A percentile compares a stretch with the other conserved stretches of the same genome.
These are phyloP conservation scores for Sebastes glaucus DNA, from an alignment of 2,797 vertebrate genomes.

Conservation along the genomic window DNA sequence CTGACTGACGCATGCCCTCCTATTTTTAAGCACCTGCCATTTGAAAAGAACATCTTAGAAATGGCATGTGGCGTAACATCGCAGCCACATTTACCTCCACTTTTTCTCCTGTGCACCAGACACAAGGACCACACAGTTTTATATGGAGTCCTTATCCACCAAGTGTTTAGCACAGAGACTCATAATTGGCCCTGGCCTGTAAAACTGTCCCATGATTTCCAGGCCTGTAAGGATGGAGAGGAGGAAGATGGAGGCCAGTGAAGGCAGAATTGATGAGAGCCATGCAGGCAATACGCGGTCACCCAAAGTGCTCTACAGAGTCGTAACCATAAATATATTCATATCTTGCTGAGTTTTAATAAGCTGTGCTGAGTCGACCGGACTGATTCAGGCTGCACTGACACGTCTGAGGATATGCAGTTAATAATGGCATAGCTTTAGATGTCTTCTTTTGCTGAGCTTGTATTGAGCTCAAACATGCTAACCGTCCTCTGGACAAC, in stretches of 20 bases:
- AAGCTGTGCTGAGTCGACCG: constrained; percentile 42
- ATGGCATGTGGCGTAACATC: constrained; percentile 1
- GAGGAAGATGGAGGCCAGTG: constrained; percentile 41
- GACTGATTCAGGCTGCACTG: constrained; percentile 33
- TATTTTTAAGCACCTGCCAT: constrained; percentile 32
- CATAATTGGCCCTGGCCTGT: constrained; percentile 46
- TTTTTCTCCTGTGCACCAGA: neutral
- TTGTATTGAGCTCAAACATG: neutral
- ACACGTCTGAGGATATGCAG: neutral
- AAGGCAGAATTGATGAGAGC: constrained; percentile 53
- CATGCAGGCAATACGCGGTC: constrained; percentile 20
- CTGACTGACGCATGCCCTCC: neutral
- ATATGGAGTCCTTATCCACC: constrained; percentile 20
- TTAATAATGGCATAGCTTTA: neutral
- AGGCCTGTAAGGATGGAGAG: constrained; percentile 25
- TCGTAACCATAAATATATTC: constrained; percentile 55
- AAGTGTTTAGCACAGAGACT: constrained; percentile 17
- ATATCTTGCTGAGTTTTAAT: constrained; percentile 49
- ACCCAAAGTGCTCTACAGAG: constrained; percentile 38
- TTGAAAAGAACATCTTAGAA: constrained; percentile 18
- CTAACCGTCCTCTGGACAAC: neutral
- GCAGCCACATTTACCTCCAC: constrained; percentile 5
- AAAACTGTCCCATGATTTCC: constrained; percentile 49
- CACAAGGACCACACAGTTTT: constrained; percentile 4
- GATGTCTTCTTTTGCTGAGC: neutral